Evolutionary conservation across 2,888 invertebrate genomes (phyloP).

Genomic region (Drosophila ochracea): DNA sequence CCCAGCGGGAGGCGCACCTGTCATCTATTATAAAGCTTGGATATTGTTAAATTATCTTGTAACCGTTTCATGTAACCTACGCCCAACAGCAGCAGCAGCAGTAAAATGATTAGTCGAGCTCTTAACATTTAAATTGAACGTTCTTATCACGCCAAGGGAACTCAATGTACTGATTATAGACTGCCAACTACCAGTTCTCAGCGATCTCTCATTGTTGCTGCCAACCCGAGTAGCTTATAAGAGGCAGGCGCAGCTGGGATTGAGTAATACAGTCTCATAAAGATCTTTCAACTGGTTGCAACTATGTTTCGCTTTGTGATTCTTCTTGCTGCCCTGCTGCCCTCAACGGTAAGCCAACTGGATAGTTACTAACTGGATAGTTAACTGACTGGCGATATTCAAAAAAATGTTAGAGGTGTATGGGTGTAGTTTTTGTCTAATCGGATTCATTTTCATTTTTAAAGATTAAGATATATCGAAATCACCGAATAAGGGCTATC

Average conservation of each 20-base stretch:
- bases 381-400: not conserved
- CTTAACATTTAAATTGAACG: conserved; percentile 39
- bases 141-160: conserved; percentile 56
- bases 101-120: conserved; percentile 18
- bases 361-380: not conserved
- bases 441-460: not conserved
- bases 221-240: conserved; percentile 34
- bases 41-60: not conserved
- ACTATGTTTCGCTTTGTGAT: conserved; percentile 45
- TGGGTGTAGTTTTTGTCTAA: not conserved
- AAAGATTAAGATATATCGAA: not conserved
- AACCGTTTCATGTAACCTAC: conserved; percentile 32
- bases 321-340: conserved; percentile 33
- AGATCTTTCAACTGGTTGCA: conserved; percentile 11
- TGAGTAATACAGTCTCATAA: conserved; percentile 8
- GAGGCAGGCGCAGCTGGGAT: conserved; percentile 2
- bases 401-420: not conserved
- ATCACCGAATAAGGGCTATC: not conserved
- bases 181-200: conserved; percentile 5
- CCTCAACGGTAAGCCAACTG: conserved; percentile 38
- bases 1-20: conserved; percentile 16
- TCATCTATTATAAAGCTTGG: conserved; percentile 27
- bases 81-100: conserved; percentile 28
- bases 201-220: conserved; percentile 28
- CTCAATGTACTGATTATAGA: conserved; percentile 58